Percentiles rank a stretch among this genome's conserved stretches.
Conservation (phyloP, 2,113 vertebrate species). For the Nycticryphes semicollaris region DNA sequence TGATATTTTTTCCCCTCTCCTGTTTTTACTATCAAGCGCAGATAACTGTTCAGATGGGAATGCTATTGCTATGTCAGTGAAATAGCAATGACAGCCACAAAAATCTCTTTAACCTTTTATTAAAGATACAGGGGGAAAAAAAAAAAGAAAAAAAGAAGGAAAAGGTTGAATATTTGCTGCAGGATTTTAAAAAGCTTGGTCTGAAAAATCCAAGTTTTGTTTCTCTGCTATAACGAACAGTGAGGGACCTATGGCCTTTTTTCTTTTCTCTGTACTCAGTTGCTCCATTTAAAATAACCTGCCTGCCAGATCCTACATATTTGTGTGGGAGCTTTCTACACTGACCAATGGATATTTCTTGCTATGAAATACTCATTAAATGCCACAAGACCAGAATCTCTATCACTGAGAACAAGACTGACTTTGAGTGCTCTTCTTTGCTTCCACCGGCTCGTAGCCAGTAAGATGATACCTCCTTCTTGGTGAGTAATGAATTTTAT, state of each 20-base stretch:
- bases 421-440: not conserved
- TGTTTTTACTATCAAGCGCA: slow-evolving; percentile 30
- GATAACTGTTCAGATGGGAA: slow-evolving; percentile 19
- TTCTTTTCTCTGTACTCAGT: not conserved
- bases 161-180: not conserved
- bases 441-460: not conserved
- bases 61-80: not conserved
- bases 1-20: not conserved
- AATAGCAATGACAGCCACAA: not conserved
- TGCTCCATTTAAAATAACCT: not conserved
- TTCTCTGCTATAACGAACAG: not conserved
- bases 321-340: not conserved
- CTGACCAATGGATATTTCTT: not conserved
- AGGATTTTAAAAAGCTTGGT: not conserved
- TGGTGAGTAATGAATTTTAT: not conserved
- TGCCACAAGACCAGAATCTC: not conserved
- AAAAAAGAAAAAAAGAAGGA: not conserved
- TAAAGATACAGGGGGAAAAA: not conserved
- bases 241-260: not conserved
- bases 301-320: not conserved
- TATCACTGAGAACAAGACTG: not conserved
- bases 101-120: not conserved
- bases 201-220: not conserved
- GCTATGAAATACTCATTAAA: no score
- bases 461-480: not conserved